A percentile compares a stretch with the other conserved stretches of the same genome.
Evolutionary conservation across 1,140 invertebrate species (phyloP).

Genomic region (Liolophura sinensis): DNA sequence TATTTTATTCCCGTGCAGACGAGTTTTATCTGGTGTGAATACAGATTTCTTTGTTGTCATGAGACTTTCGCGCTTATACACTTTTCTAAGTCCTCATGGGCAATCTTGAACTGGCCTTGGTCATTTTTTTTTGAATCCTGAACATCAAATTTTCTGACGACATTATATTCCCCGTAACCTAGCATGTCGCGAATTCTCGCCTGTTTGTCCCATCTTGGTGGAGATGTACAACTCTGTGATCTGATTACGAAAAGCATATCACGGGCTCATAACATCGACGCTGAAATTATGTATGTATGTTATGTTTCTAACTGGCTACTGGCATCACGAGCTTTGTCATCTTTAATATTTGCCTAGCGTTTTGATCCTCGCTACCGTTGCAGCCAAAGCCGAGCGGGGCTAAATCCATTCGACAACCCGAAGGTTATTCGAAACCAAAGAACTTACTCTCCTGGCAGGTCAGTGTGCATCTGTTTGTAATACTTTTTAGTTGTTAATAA

Average conservation of each 20-base stretch:
- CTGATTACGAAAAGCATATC: neutral
- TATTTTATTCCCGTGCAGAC: too few relatives aligned
- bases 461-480: constrained; percentile 11
- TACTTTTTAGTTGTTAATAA: too few relatives aligned
- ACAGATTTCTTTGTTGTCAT: too few relatives aligned
- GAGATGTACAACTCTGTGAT: neutral
- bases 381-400: constrained; percentile 21
- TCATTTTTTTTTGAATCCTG: too few relatives aligned
- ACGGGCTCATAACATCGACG: neutral
- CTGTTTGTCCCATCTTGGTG: constrained; percentile 1
- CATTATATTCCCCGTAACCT: too few relatives aligned
- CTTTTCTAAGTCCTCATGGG: too few relatives aligned
- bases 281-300: neutral
- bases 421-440: constrained; percentile 38
- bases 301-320: neutral
- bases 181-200: neutral
- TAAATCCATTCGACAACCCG: constrained; percentile 28
- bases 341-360: neutral
- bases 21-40: too few relatives aligned
- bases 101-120: too few relatives aligned
- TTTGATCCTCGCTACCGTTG: neutral
- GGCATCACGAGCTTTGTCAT: neutral
- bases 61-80: too few relatives aligned
- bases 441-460: constrained; percentile 46
- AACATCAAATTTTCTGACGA: too few relatives aligned